These are phyloP conservation scores for Colaptes auratus DNA, from an alignment of 2,113 vertebrate genomes.

Conservation along the genomic window DNA sequence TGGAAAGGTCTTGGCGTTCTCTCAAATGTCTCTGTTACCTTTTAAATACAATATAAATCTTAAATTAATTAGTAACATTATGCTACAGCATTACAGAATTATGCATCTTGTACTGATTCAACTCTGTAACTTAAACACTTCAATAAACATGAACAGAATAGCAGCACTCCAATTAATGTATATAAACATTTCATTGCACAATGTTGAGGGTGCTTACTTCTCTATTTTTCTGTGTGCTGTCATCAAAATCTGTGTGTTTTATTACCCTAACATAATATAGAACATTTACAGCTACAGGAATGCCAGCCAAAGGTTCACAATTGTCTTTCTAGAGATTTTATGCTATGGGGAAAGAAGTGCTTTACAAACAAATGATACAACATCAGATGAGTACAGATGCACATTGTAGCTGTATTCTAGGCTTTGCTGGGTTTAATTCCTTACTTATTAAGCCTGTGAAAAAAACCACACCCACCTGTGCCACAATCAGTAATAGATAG, in stretches of 20 bases:
- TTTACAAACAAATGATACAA: neutral
- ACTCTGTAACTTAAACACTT: neutral
- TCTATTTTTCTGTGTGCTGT: neutral
- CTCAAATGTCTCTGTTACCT: neutral
- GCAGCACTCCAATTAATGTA: neutral
- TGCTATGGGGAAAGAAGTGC: neutral
- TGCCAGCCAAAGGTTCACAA: neutral
- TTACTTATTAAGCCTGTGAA: neutral
- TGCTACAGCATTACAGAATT: neutral
- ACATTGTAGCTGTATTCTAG: neutral
- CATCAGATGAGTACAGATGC: neutral
- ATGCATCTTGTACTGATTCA: neutral
- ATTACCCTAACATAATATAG: neutral
- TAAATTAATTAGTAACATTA: neutral
- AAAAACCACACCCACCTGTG: neutral
- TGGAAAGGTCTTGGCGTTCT: rapidly evolving
- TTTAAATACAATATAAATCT: neutral
- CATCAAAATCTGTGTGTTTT: neutral
- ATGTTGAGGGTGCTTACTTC: neutral
- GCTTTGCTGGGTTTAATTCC: constrained; percentile 1
- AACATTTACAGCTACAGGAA: neutral
- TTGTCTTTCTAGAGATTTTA: neutral
- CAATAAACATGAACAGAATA: neutral
- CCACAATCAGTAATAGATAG: neutral
- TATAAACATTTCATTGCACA: neutral